Percentiles rank a stretch among this genome's conserved stretches.
Evolutionary conservation across 2,888 invertebrate species (phyloP).

Genomic region (Panzeria rudis): DNA sequence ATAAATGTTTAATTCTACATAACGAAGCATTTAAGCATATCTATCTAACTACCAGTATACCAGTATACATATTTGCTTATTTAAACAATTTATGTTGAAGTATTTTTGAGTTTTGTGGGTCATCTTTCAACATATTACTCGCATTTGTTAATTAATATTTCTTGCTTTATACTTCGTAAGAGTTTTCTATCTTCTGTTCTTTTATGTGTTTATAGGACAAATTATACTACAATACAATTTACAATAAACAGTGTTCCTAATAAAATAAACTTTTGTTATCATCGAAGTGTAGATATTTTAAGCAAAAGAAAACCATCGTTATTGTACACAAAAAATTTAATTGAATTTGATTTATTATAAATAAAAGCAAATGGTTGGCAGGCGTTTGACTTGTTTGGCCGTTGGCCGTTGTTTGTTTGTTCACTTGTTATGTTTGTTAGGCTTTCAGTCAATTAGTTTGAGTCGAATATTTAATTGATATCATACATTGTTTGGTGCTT

Average conservation of each 20-base stretch:
- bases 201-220: slow-evolving; percentile 17
- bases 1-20: background rate
- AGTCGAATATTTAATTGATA: slow-evolving; percentile 17
- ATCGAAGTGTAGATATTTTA: slow-evolving; percentile 14
- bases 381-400: slow-evolving; percentile 11
- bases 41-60: background rate
- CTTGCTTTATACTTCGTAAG: background rate
- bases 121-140: slow-evolving; percentile 57
- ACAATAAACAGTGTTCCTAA: slow-evolving; percentile 3
- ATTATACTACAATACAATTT: slow-evolving; percentile 19
- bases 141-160: slow-evolving; percentile 59
- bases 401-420: slow-evolving; percentile 4
- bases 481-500: background rate
- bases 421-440: slow-evolving; percentile 24
- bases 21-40: slow-evolving; percentile 10
- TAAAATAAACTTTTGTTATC: slow-evolving; percentile 14
- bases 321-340: slow-evolving; percentile 50
- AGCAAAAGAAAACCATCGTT: background rate
- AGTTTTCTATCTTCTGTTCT: slow-evolving; percentile 4
- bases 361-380: slow-evolving; percentile 40
- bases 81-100: slow-evolving; percentile 29
- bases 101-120: slow-evolving; percentile 62
- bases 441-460: slow-evolving; percentile 23
- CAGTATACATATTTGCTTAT: slow-evolving; percentile 12
- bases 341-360: slow-evolving; percentile 67